These are phyloP conservation scores for Mormyrops attenuatus DNA, from an alignment of 2,797 vertebrate genomes.

Conservation along the genomic window DNA sequence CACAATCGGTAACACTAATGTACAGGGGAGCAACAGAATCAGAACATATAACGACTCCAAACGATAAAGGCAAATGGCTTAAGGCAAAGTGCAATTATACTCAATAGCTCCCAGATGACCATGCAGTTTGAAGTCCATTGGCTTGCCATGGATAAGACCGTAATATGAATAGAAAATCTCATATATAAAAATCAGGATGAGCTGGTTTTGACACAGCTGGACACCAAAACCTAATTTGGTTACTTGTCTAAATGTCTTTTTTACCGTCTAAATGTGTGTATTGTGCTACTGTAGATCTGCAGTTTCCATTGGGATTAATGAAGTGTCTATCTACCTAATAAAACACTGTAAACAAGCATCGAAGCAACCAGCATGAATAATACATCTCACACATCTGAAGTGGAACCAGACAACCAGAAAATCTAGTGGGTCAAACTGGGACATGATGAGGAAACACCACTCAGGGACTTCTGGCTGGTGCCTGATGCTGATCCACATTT, in stretches of 20 bases:
- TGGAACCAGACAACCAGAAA: neutral
- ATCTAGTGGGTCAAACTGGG: neutral
- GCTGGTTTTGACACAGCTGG: neutral
- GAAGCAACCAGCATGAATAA: neutral
- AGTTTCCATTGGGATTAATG: neutral
- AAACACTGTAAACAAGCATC: neutral
- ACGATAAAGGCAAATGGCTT: neutral
- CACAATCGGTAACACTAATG: neutral
- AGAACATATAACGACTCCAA: neutral
- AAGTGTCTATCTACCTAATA: neutral
- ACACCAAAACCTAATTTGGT: neutral
- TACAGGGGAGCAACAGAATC: neutral
- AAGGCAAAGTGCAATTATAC: neutral
- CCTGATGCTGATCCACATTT: neutral
- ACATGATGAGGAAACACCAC: neutral
- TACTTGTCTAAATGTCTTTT: neutral
- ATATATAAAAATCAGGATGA: neutral
- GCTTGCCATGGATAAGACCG: neutral
- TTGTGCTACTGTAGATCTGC: neutral
- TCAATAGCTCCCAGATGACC: neutral
- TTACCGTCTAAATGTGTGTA: neutral
- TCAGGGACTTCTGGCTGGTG: neutral
- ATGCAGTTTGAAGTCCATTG: neutral
- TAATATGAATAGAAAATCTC: neutral
- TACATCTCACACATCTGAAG: neutral